A percentile compares a stretch with the other conserved stretches of the same genome.
Conservation (phyloP, 2,797 vertebrate species). For the Triplophysa bombifrons region DNA sequence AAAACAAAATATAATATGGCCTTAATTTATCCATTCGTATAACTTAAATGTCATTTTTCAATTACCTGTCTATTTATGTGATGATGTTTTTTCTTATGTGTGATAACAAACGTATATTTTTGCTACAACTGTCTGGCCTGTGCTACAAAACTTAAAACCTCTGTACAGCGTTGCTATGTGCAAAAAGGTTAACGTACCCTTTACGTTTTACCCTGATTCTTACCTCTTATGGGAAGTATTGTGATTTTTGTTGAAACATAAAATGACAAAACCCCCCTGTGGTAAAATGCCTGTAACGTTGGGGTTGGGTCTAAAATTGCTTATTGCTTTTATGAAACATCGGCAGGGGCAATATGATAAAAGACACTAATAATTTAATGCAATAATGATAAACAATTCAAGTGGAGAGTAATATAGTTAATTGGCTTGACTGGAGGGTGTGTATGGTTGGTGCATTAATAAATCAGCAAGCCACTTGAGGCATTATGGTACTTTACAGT, state of each 20-base stretch:
- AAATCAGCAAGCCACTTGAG: constrained; percentile 3
- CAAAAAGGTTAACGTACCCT: too few relatives aligned
- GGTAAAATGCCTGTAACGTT: background rate
- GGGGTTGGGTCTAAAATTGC: background rate
- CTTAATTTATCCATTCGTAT: too few relatives aligned
- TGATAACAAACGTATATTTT: too few relatives aligned
- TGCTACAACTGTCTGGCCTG: too few relatives aligned
- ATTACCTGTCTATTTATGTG: too few relatives aligned
- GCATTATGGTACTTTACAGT: constrained; percentile 1
- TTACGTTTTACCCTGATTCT: too few relatives aligned
- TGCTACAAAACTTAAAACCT: too few relatives aligned
- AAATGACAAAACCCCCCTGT: background rate
- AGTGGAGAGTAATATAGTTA: background rate
- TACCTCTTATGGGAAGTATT: too few relatives aligned
- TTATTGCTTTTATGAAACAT: background rate
- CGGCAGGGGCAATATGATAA: background rate
- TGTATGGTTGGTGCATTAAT: background rate
- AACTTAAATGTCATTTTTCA: too few relatives aligned
- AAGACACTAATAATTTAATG: background rate
- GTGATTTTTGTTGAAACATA: background rate
- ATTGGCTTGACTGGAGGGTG: background rate
- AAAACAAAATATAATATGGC: too few relatives aligned
- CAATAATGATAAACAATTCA: constrained; percentile 2
- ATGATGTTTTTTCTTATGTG: too few relatives aligned
- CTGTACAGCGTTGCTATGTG: too few relatives aligned